A percentile compares a stretch with the other conserved stretches of the same genome.
These are phyloP conservation scores for Archegozetes longisetosus DNA, from an alignment of 1,140 invertebrate species.

Conservation along the genomic window DNA sequence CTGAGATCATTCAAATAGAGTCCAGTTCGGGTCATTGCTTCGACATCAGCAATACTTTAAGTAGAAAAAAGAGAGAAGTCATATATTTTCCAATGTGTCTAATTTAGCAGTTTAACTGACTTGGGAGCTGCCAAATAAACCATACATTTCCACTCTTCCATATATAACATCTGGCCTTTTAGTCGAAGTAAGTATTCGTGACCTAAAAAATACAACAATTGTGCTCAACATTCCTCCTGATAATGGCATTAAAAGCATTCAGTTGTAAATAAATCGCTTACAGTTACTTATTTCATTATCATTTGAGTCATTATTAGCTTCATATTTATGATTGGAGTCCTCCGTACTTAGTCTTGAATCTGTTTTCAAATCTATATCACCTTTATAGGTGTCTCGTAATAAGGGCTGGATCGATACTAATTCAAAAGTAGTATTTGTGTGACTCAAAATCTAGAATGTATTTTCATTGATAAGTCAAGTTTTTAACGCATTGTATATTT, in stretches of 20 bases:
- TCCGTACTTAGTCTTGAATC: not conserved
- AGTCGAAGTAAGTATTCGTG: conserved; percentile 42
- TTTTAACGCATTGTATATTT: not conserved
- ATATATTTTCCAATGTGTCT: no score
- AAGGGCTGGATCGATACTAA: not conserved
- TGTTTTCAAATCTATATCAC: not conserved
- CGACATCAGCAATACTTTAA: conserved; percentile 64
- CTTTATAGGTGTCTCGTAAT: not conserved
- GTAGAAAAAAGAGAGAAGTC: not conserved
- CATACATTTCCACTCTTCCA: conserved; percentile 93
- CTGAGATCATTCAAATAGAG: conserved; percentile 93
- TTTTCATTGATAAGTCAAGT: not conserved
- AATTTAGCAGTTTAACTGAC: no score
- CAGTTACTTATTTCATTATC: not conserved
- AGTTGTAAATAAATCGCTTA: no score
- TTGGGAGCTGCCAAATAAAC: conserved; percentile 90
- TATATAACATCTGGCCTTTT: conserved; percentile 94
- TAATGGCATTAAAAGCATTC: no score
- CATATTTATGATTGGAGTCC: not conserved
- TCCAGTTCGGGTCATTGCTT: conserved; percentile 67
- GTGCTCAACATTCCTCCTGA: no score
- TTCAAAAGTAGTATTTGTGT: conserved; percentile 22
- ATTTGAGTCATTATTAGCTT: not conserved
- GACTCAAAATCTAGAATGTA: conserved; percentile 17
- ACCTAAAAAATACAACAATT: not conserved